These are phyloP conservation scores for Conopomorpha cramerella DNA, from an alignment of 1,140 invertebrate genomes.

Conservation along the genomic window DNA sequence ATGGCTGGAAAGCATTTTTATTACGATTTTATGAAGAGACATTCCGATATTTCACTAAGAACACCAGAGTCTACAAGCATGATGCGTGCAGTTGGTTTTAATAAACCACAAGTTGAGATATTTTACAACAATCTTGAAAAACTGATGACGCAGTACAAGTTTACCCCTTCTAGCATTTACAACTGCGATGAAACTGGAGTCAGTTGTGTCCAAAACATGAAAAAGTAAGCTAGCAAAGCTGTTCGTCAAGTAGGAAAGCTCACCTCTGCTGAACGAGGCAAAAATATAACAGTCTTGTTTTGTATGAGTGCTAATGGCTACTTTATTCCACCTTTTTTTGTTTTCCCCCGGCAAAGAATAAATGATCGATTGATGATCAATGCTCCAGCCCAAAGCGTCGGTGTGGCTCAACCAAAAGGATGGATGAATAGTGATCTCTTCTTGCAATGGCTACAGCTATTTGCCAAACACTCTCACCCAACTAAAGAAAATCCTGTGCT, in stretches of 20 bases:
- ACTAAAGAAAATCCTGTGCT: conserved; percentile 16
- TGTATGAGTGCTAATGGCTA: conserved; percentile 18
- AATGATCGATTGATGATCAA: conserved; percentile 13
- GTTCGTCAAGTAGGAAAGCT: conserved; percentile 9
- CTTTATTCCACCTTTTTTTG: conserved; percentile 28
- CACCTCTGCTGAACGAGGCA: conserved; percentile 13
- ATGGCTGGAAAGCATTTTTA: no score
- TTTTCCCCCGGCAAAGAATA: conserved; percentile 25
- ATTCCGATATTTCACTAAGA: no score
- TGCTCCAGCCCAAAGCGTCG: conserved; percentile 16
- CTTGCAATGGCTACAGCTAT: conserved; percentile 23
- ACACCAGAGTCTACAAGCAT: no score
- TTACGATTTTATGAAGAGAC: no score
- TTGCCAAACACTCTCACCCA: conserved; percentile 13
- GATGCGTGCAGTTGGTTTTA: no score
- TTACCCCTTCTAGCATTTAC: conserved; percentile 12
- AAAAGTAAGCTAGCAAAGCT: conserved; percentile 7
- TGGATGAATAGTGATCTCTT: conserved; percentile 30
- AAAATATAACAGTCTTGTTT: conserved; percentile 9
- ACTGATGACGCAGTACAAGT: conserved; percentile 5
- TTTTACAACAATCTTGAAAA: conserved; percentile 10
- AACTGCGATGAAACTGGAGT: conserved; percentile 23
- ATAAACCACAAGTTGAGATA: no score
- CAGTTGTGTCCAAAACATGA: conserved; percentile 13
- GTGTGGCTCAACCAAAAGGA: conserved; percentile 10